These are phyloP conservation scores for Pherbina coryleti DNA, from an alignment of 2,888 invertebrate genomes.

Conservation along the genomic window DNA sequence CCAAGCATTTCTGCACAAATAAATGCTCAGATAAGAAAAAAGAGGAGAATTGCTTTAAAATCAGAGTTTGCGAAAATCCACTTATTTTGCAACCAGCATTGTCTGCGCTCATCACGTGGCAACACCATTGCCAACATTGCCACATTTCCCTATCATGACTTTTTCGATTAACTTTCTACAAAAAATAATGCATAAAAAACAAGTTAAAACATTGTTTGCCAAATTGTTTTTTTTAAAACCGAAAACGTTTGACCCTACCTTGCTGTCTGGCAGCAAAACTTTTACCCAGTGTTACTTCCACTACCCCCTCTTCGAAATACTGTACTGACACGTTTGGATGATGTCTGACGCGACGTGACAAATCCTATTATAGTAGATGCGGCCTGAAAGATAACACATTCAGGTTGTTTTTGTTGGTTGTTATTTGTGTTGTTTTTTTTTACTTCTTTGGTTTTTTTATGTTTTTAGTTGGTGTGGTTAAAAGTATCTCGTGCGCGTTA, in stretches of 20 bases:
- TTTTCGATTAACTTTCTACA: constrained; percentile 12
- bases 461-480: not conserved
- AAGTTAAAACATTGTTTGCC: not conserved
- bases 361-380: constrained; percentile 66
- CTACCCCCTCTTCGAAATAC: not conserved
- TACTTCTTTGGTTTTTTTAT: not conserved
- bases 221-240: not conserved
- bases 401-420: not conserved
- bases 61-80: constrained; percentile 2
- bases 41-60: not conserved
- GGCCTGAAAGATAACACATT: constrained; percentile 60
- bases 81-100: constrained; percentile 9
- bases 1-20: too few relatives aligned
- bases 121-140: not conserved
- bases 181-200: not conserved
- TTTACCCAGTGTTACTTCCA: not conserved
- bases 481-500: not conserved
- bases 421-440: not conserved
- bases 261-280: not conserved
- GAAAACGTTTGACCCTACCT: not conserved
- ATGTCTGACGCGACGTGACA: constrained; percentile 61
- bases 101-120: constrained; percentile 16
- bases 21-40: too few relatives aligned
- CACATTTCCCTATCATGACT: constrained; percentile 15
- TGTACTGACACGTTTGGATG: constrained; percentile 20